Base-by-base conservation (phyloP, 2,888 invertebrate species). In the Oscheius sp. region DNA sequence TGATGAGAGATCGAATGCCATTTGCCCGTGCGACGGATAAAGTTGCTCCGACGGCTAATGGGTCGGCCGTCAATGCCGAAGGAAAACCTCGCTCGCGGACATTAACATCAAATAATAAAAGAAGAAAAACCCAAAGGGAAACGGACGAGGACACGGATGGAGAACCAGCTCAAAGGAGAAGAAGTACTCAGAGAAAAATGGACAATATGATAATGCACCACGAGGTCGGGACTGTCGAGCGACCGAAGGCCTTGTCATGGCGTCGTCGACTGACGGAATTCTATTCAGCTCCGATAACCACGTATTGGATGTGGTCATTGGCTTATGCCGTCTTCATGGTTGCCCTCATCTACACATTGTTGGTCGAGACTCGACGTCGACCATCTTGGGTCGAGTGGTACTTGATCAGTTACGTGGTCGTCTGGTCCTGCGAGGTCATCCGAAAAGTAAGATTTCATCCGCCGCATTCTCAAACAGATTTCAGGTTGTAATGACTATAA, bases 251-350 rank as follows among this genome's bases (percentile, higher is more conserved):
- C 0, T 59, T 87, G n/a, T 82, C 80, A n/a, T 86, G 85, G 80
- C 82, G 80, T 12, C 77, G 80, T 45, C 82, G 81, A 70, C 92
- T 99, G 73, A 94, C 95, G 88, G 99, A 99, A 91, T 99, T 99
- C 91, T 99, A 96, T 89, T 96, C 95, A 25, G 97, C 99, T 55
- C 99, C 99, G 0, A 96, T 99, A 82, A 96, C 98, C 6, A 98
- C 98, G 89, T 99, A 98, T 91, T 98, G 96, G 95, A 93, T 95
- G 18, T 96, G 98, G 91, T 94, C 96, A 86, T 64, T 88, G 27
- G 79, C 80, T n/a, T 88, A 85, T 52, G 66, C 78, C 35, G 70
- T 85, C 6, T 88, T 88, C 75, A 70, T 88, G 35, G 53, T 75
- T n/a, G 66, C 73, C 25, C 76, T 86, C 27, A 85, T 85, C 9